Percentiles rank a stretch among this genome's conserved stretches.
phyloP scores from a whole-genome alignment of 2,888 invertebrate species.

The Standfussiana lucernea region DNA sequence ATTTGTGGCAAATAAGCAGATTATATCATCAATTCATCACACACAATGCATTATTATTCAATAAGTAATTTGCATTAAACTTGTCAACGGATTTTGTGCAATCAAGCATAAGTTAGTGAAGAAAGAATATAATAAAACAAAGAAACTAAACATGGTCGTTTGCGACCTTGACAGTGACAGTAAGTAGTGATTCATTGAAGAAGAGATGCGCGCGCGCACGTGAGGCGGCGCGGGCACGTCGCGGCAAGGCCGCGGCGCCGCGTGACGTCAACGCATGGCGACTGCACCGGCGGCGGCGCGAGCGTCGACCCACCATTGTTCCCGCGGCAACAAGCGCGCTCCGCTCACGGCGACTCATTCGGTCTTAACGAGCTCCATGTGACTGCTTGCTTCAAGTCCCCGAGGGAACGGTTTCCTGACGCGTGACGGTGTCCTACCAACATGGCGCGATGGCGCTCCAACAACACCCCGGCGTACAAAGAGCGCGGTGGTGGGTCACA shows the following conservation, averaged over 20 bases:
- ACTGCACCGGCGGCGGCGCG: constrained; percentile 42
- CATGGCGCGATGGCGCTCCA: no score
- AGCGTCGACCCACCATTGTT: constrained; percentile 53
- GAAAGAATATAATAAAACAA: constrained; percentile 51
- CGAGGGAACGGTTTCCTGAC: background rate
- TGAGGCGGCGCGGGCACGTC: constrained; percentile 24
- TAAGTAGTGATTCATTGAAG: constrained; percentile 57
- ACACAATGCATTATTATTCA: constrained; percentile 46
- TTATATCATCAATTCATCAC: constrained; percentile 9
- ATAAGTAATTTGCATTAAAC: constrained; percentile 23
- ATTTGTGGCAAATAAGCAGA: constrained; percentile 21
- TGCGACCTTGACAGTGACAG: constrained; percentile 75
- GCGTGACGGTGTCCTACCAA: background rate
- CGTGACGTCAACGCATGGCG: constrained; percentile 53
- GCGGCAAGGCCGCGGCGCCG: constrained; percentile 31
- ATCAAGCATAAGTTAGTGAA: constrained; percentile 48
- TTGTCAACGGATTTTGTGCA: constrained; percentile 58
- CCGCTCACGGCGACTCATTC: background rate
- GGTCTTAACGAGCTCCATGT: constrained; percentile 1
- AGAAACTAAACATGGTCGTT: constrained; percentile 35
- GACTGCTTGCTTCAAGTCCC: background rate
- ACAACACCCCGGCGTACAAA: background rate
- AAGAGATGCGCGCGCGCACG: constrained; percentile 52
- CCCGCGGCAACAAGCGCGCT: constrained; percentile 5
- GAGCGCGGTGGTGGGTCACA: background rate